These are phyloP conservation scores for Holothuria scabra DNA, from an alignment of 53 echinoderm and acorn worm genomes.

Conservation along the genomic window DNA sequence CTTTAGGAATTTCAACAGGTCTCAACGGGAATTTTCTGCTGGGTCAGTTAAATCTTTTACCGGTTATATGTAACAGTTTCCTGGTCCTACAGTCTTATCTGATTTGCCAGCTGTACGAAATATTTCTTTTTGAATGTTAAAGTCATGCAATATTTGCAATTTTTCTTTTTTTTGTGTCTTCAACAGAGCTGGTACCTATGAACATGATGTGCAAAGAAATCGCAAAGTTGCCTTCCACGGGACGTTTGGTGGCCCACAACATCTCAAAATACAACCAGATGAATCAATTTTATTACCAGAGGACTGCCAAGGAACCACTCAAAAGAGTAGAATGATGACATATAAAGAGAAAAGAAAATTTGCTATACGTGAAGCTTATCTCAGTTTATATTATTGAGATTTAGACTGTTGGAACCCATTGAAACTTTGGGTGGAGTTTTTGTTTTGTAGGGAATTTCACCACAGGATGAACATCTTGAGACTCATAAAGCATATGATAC, in stretches of 20 bases:
- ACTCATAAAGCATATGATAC: too few species aligned
- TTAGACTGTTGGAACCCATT: too few species aligned
- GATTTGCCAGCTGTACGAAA: background rate
- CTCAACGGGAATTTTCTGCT: too few species aligned
- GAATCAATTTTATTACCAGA: constrained; percentile 84
- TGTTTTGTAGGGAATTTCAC: too few species aligned
- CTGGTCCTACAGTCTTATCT: background rate
- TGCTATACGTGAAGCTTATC: constrained; percentile 94
- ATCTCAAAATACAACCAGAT: constrained; percentile 86
- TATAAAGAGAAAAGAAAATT: constrained; percentile 98
- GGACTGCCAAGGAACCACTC: constrained; percentile 96
- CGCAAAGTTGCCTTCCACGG: constrained; percentile 96
- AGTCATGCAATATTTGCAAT: background rate
- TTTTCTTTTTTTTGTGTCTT: background rate
- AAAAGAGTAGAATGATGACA: constrained; percentile 91
- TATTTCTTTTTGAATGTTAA: background rate
- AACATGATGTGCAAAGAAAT: constrained; percentile 85
- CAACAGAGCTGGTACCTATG: constrained; percentile 92
- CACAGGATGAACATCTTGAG: too few species aligned
- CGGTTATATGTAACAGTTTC: too few species aligned
- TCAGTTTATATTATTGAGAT: constrained; percentile 81
- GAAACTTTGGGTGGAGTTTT: too few species aligned
- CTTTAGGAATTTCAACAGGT: too few species aligned
- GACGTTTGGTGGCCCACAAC: constrained; percentile 97
- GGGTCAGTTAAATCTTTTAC: too few species aligned